Evolutionary conservation across 2,888 invertebrate species (phyloP).

Genomic region (Laspeyria flexula): DNA sequence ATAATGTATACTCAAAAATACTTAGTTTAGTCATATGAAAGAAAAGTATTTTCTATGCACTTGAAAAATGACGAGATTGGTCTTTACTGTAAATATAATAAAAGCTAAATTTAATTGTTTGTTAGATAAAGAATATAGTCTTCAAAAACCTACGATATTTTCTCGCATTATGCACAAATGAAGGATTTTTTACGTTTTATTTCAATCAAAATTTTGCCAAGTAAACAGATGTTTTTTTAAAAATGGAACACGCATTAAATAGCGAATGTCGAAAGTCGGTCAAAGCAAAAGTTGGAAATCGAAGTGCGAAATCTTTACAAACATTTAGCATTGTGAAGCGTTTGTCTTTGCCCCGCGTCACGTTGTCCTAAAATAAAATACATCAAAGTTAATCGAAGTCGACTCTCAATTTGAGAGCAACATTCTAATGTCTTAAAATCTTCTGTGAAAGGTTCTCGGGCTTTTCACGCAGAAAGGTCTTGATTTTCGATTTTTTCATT

Average conservation of each 20-base stretch:
- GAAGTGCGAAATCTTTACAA: slow-evolving; percentile 33
- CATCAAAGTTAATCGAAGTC: slow-evolving; percentile 60
- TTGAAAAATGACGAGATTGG: too few relatives aligned
- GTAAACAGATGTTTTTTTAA: background rate
- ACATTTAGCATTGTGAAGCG: slow-evolving; percentile 42
- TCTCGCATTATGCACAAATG: too few relatives aligned
- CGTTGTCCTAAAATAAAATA: slow-evolving; percentile 49
- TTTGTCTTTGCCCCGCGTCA: slow-evolving; percentile 31
- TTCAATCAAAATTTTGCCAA: background rate
- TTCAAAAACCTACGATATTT: too few relatives aligned
- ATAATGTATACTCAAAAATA: too few relatives aligned
- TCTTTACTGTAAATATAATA: too few relatives aligned
- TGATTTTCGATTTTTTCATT: slow-evolving; percentile 63
- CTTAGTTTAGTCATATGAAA: too few relatives aligned
- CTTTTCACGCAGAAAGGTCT: slow-evolving; percentile 57
- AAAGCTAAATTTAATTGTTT: too few relatives aligned
- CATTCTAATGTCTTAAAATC: slow-evolving; percentile 62
- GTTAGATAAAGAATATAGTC: too few relatives aligned
- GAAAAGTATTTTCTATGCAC: too few relatives aligned
- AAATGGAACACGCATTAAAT: background rate
- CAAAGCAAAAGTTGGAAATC: slow-evolving; percentile 23
- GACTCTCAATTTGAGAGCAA: slow-evolving; percentile 54
- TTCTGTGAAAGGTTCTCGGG: slow-evolving; percentile 57
- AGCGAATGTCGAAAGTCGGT: slow-evolving; percentile 10
- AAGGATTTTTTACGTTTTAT: too few relatives aligned